Evolutionary conservation across 1,140 invertebrate genomes (phyloP).

Genomic region (Drepana arcuata): DNA sequence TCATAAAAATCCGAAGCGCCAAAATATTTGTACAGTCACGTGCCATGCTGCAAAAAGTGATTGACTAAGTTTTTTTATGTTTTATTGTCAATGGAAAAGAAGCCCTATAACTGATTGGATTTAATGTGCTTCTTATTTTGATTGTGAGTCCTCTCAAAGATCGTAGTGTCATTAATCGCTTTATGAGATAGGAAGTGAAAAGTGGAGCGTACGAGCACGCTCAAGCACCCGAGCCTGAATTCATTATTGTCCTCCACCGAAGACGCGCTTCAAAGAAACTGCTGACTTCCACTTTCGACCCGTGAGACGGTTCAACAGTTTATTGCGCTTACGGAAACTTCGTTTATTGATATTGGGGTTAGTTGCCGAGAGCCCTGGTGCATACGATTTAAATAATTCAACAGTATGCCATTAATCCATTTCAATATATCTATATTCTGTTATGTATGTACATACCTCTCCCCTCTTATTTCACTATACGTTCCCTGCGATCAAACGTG

Average conservation of each 20-base stretch:
- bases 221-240: constrained; percentile 41
- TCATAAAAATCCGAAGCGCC: too few species aligned
- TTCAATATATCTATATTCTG: too few species aligned
- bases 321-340: constrained; percentile 37
- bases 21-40: too few species aligned
- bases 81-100: too few species aligned
- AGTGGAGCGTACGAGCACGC: constrained; percentile 43
- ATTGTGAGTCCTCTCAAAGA: constrained; percentile 32
- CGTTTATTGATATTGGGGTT: constrained; percentile 30
- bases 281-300: constrained; percentile 33
- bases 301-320: constrained; percentile 22
- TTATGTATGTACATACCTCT: too few species aligned
- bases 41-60: too few species aligned
- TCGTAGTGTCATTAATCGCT: constrained; percentile 48
- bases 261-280: constrained; percentile 54
- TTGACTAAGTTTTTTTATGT: too few species aligned
- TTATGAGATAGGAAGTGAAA: constrained; percentile 48
- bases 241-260: constrained; percentile 50
- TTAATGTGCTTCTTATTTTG: constrained; percentile 45
- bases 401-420: too few species aligned
- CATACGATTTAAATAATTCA: too few species aligned
- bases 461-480: too few species aligned
- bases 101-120: constrained; percentile 29
- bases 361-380: too few species aligned
- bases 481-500: too few species aligned